Base-by-base conservation (phyloP, 2,797 vertebrate species). In the Carapus acus region DNA sequence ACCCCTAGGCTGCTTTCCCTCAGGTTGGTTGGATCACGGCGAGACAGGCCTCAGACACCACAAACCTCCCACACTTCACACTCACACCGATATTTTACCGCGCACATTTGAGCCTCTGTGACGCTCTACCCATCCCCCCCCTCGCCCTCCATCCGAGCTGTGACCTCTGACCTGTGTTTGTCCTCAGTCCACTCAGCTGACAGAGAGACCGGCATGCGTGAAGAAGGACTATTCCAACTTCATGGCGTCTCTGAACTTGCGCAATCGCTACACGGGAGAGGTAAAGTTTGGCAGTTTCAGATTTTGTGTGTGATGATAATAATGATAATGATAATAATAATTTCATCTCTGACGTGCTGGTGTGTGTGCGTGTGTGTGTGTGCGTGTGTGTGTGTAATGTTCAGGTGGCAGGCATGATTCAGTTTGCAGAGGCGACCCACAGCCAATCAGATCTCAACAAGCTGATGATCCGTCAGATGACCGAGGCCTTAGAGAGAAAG, bases 181-280 rank as follows among this genome's bases (percentile, higher is more conserved):
- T 52, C 3, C 64, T 4, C 17, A 98, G 95, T 85, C 81, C 51
- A 94, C 91, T 15, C 95, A 97, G 79, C 86, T 98, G 56, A 96
- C 90, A 0, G 95, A 98, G 76, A 91, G 94, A 65, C 95, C 95
- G 2, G 86, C 90, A 4, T 98, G 96, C 45, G 93, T 98, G 69
- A 98, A 97, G 85, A 98, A 96, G 71, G 95, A 98, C 75, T 98
- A 97, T 76, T 98, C 95, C 79, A 98, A 93, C 81, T 98, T 98
- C 83, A 97, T 98, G 94, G 92, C 94, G 0, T 97, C 96, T 3
- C 91, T 98, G 21, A 98, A 97, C 70, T 67, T 98, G 58, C 90
- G 96, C 15, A 98, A 98, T 74, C 94, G 94, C 52, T 98, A 98
- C 1, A 95, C 94, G 1, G 96, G 96, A 85, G 96, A 98, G 91